Evolutionary conservation across 2,113 vertebrate genomes (phyloP), one percentile per base, ranked within the genome.

Genomic region (Tylochromis polylepis): DNA sequence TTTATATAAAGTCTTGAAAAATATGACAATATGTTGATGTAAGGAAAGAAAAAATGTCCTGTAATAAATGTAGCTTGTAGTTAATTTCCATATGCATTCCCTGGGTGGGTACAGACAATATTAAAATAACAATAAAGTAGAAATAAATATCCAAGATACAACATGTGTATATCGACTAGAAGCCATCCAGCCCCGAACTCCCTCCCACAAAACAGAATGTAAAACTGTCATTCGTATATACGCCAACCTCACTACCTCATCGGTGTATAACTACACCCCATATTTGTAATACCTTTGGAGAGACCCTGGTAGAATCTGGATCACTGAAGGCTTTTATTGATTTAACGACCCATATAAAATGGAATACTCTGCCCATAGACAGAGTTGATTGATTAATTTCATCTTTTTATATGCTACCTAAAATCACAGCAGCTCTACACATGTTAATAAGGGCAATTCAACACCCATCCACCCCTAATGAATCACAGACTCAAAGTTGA

Each of bases 241-340:
- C 12, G 22, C 20, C 34, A 5, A 27, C 38, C 5, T 24, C 20
- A 41, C 62, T 24, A 70, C n/a, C 7, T 22, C 36, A 43, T 70
- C 36, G 16, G 8, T 18, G 41, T 72, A 0, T 36, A 7, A 36
- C 18, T 36, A 7, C 59, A 62, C 38, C 0, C 5, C 38, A 27
- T 43, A 24, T 72, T 46, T 70, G 38, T 27, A 43, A 6, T 16
- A 16, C 15, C 6, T 16, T 49, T 43, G 41, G 14, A 49, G 46
- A 18, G 18, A 49, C 49, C 15, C 41, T 51, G 49, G 15, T 18
- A 18, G 49, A 51, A 18, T 16, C 49, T 51, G 16, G 49, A 18
- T 18, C 49, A 51, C 16, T 49, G 46, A 2, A 49, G 15, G 49
- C 15, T 51, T 51, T 53, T 53, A 53, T 53, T 53, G 16, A 53